Percentiles rank a stretch among this genome's conserved stretches.
These are phyloP conservation scores for Gymnarchus niloticus DNA, from an alignment of 2,113 vertebrate species.

Conservation along the genomic window DNA sequence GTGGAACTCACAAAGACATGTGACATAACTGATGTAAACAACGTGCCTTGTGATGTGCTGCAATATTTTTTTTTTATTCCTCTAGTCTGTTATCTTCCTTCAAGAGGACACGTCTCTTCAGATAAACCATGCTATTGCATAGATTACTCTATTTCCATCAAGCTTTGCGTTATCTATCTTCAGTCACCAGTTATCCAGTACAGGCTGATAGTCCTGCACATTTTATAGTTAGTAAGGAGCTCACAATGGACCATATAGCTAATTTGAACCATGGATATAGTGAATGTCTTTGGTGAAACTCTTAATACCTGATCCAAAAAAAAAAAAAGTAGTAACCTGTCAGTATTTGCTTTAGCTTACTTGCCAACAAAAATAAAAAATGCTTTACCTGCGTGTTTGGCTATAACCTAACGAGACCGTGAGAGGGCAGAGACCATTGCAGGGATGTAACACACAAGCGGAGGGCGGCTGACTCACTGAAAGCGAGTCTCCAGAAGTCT, in stretches of 20 bases:
- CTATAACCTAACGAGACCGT: not conserved
- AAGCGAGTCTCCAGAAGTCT: constrained; percentile 65
- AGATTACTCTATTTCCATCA: no score
- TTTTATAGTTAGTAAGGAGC: no score
- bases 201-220: no score
- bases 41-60: not conserved
- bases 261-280: not conserved
- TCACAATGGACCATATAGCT: no score
- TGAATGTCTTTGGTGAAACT: not conserved
- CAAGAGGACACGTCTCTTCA: no score
- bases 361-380: not conserved
- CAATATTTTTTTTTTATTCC: not conserved
- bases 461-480: constrained; percentile 59
- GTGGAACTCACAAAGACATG: not conserved
- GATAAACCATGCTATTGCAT: no score
- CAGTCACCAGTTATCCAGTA: no score
- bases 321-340: not conserved
- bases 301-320: not conserved
- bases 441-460: not conserved
- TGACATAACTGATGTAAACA: not conserved
- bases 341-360: not conserved
- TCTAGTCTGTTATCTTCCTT: no score
- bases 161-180: no score
- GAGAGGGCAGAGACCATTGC: not conserved
- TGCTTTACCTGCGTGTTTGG: not conserved